Evolutionary conservation across 2,113 vertebrate genomes (phyloP), one percentile per base, ranked within the genome.

Genomic region (Microcebus murinus): DNA sequence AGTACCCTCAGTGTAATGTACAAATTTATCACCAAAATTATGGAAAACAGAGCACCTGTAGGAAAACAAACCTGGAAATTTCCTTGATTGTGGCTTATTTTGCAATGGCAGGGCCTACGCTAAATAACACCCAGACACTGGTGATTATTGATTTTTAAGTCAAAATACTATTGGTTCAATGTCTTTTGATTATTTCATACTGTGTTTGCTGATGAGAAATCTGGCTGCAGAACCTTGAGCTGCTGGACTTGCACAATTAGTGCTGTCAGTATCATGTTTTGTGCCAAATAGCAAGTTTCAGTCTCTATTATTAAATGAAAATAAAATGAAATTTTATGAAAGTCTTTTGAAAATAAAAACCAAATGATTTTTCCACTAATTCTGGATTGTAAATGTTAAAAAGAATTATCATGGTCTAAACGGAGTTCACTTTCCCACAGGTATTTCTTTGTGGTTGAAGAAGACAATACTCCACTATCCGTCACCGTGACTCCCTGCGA

Each of bases 371-470:
- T 57, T 11, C 68, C 61, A 36, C 2, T 50, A 29, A 31, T 34
- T 52, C 36, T 80, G 34, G 36, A 2, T 55, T 48, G 2, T 48
- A 7, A 14, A 11, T 34, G 23, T 71, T 42, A n/a, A n/a, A 34
- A 27, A 10, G 31, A 10, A 15, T 25, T 0, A 12, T 17, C 34
- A 8, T 6, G 0, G 10, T 93, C 68, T 97, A 45, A 97, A 55
- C 1, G 3, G 97, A 96, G 36, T 87, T 84, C 52, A 42, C 84
- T 55, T 95, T 85, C 70, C 39, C 45, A 10, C 97, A 99, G 99
- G 98, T 99, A 99, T 97, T 99, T 99, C 98, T 99, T 99, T 95
- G 99, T 99, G 98, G 99, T 99, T 91, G 99, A 99, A 96, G 99
- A 99, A 97, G 99, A 99, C 98, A 99, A 99, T 98, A 99, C 99